Evolutionary conservation across 2,113 vertebrate genomes (phyloP), one percentile per base, ranked within the genome.

Genomic region (Bostrychus sinensis): DNA sequence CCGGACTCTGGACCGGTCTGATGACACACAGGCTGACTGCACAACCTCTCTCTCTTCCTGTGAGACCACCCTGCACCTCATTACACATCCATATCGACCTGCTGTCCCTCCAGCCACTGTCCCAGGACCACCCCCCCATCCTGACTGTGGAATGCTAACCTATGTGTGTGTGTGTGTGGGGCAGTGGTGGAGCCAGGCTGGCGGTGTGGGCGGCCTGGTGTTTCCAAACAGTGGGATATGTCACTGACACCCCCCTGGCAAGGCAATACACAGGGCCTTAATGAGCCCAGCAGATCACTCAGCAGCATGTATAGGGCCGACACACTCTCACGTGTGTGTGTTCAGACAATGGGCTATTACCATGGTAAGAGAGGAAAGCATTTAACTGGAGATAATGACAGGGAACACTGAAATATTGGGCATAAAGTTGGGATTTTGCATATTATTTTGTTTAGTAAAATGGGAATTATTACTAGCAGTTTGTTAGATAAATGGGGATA

Each of bases 201-300:
- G 64, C 77, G 86, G 84, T 81, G 79, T 84, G 83, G 80, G 87
- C 79, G 76, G 67, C 75, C 66, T 63, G 86, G 78, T 89, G 88
- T 91, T 90, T 90, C 83, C 79, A 88, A 89, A 91, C 84, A 90
- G 88, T 82, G 81, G 82, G 83, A 84, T 91, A 74, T 89, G 83
- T 85, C 86, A 88, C 80, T 80, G 82, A 85, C 82, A 86, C 86
- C 81, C 86, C 81, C 78, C 78, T 82, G 75, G 77, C 72, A 78
- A 77, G 80, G 70, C 75, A 88, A 86, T 87, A 80, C 89, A 70
- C 64, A 68, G 62, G 5, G 32, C 58, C 77, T 77, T 85, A 88
- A 86, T 84, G 86, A 90, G 78, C 72, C 72, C 72, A 85, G 79
- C 85, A 83, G 85, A 82, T 88, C 81, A 84, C 74, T 86, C 77